These are phyloP conservation scores for Bujurquina vittata DNA, from an alignment of 2,113 vertebrate genomes.

Conservation along the genomic window DNA sequence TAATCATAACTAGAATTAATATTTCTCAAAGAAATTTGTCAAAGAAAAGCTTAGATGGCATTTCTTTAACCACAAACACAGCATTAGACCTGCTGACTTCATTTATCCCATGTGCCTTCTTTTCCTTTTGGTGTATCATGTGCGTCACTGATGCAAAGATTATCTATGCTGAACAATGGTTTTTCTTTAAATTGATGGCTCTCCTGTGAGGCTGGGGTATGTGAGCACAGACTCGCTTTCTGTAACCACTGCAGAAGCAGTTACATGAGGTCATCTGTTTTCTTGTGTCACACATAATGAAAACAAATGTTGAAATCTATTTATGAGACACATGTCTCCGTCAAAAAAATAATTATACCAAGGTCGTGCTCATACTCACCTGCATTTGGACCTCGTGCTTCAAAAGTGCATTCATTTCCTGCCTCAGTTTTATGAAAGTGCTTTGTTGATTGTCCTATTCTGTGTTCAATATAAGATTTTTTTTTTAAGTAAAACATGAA, in stretches of 20 bases:
- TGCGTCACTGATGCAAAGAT: constrained; percentile 36
- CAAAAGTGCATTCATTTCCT: background rate
- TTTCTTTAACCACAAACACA: background rate
- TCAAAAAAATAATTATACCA: fast-evolving
- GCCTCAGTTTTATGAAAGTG: background rate
- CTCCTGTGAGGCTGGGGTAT: background rate
- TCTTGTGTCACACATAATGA: background rate
- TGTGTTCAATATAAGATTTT: background rate
- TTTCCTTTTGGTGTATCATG: background rate
- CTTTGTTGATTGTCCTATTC: background rate
- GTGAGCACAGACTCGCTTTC: background rate
- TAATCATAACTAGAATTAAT: background rate
- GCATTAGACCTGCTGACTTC: background rate
- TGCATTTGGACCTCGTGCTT: background rate
- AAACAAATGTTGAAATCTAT: background rate
- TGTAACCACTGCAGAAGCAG: background rate
- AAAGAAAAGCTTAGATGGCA: background rate
- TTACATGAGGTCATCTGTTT: background rate
- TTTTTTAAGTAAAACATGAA: background rate
- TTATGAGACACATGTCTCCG: background rate
- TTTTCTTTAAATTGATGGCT: constrained; percentile 11
- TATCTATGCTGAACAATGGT: background rate
- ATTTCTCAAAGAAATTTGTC: background rate
- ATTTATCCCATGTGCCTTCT: background rate
- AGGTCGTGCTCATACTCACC: background rate